Evolutionary conservation across 2,113 vertebrate genomes (phyloP).

Genomic region (Paramormyrops kingsleyae): DNA sequence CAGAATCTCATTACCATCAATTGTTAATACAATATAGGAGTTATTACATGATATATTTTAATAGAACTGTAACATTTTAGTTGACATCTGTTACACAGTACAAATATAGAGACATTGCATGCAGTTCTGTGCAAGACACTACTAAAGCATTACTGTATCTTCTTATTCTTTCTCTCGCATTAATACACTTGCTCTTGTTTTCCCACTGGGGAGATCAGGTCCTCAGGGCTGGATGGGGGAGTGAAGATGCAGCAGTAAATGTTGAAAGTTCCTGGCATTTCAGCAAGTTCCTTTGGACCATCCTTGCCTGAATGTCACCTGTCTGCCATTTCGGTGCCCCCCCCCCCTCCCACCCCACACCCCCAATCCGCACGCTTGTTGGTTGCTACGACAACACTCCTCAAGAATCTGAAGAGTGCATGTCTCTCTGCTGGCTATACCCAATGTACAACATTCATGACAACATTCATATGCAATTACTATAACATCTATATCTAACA

Average conservation of each 20-base stretch:
- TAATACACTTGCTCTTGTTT: neutral
- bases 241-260: conserved; percentile 29
- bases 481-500: neutral
- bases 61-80: neutral
- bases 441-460: neutral
- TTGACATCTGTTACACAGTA: neutral
- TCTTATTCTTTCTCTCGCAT: neutral
- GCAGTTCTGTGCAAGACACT: neutral
- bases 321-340: conserved; percentile 70
- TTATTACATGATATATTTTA: neutral
- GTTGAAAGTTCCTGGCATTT: conserved; percentile 4
- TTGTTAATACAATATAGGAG: neutral
- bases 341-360: conserved; percentile 65
- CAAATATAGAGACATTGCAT: neutral
- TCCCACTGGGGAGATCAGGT: neutral
- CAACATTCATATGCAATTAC: neutral
- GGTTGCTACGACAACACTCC: conserved; percentile 76
- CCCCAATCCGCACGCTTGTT: conserved; percentile 42
- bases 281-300: conserved; percentile 74
- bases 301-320: conserved; percentile 76
- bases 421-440: conserved; percentile 55
- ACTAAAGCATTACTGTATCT: neutral
- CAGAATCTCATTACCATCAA: neutral
- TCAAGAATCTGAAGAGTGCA: conserved; percentile 67
- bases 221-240: neutral